These are phyloP conservation scores for Cacoxenus indagator DNA, from an alignment of 2,888 invertebrate genomes.

Conservation along the genomic window DNA sequence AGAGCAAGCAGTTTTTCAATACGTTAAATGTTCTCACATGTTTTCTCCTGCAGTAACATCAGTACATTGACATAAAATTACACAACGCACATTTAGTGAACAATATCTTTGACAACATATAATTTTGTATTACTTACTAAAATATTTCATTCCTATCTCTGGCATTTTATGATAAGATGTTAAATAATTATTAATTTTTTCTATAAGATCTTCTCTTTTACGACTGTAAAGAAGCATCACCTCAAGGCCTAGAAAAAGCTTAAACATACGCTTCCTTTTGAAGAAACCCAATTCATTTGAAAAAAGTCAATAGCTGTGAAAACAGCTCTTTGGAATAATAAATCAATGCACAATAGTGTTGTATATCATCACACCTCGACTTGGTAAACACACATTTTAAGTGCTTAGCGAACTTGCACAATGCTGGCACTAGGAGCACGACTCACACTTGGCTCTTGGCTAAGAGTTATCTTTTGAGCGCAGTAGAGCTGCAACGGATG, in stretches of 20 bases:
- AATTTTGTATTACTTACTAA: too few relatives aligned
- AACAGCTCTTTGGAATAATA: conserved; percentile 10
- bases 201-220: too few relatives aligned
- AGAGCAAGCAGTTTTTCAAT: too few relatives aligned
- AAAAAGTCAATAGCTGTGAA: background rate
- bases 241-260: background rate
- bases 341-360: conserved; percentile 5
- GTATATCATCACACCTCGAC: conserved; percentile 14
- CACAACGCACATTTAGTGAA: too few relatives aligned
- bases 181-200: too few relatives aligned
- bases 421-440: background rate
- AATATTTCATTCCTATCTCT: too few relatives aligned
- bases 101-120: too few relatives aligned
- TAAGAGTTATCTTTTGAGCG: conserved; percentile 5
- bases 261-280: background rate
- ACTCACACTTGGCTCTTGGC: background rate
- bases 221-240: background rate
- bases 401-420: conserved; percentile 23
- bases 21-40: too few relatives aligned
- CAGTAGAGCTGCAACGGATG: conserved; percentile 1
- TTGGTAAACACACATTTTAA: conserved; percentile 4
- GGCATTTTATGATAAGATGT: too few relatives aligned
- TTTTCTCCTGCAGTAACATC: too few relatives aligned
- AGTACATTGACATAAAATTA: too few relatives aligned
- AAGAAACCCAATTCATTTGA: background rate